Conservation (phyloP, 2,888 invertebrate species). For the Mystacides longicornis region DNA sequence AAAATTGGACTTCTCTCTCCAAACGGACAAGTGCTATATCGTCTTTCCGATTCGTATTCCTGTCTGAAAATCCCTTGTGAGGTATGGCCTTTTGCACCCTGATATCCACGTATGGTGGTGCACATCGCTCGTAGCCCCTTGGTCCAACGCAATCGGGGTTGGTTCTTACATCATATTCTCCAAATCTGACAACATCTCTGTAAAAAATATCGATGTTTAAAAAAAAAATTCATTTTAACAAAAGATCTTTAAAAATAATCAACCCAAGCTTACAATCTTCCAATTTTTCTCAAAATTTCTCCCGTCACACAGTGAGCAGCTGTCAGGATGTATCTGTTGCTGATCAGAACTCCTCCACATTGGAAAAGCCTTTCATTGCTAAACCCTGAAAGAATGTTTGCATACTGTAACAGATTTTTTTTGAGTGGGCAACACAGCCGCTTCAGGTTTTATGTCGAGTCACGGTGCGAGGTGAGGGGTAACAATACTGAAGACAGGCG, state of each 20-base stretch:
- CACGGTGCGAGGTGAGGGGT: too few relatives aligned
- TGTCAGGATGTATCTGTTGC: slow-evolving; percentile 50
- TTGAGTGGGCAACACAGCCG: too few relatives aligned
- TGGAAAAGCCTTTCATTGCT: slow-evolving; percentile 42
- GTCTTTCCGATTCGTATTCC: slow-evolving; percentile 44
- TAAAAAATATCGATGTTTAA: slow-evolving; percentile 25
- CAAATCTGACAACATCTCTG: slow-evolving; percentile 51
- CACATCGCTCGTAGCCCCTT: slow-evolving; percentile 44
- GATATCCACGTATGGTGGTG: slow-evolving; percentile 57
- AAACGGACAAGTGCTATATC: slow-evolving; percentile 53
- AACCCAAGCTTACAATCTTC: slow-evolving; percentile 46
- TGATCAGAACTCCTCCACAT: slow-evolving; percentile 57
- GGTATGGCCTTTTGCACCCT: slow-evolving; percentile 54
- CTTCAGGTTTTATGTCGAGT: too few relatives aligned
- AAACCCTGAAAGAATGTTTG: too few relatives aligned
- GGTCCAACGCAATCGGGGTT: slow-evolving; percentile 52
- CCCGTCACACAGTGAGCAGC: slow-evolving; percentile 57
- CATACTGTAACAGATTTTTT: too few relatives aligned
- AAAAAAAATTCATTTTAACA: not conserved
- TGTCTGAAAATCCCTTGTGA: slow-evolving; percentile 53
- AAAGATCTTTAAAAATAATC: slow-evolving; percentile 32
- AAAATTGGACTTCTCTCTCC: slow-evolving; percentile 36
- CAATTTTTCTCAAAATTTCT: slow-evolving; percentile 40
- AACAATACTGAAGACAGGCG: too few relatives aligned
- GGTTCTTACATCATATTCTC: slow-evolving; percentile 57